A percentile compares a stretch with the other conserved stretches of the same genome.
Conservation (phyloP, 2,888 invertebrate genomes). For the Microctonus hyperodae region DNA sequence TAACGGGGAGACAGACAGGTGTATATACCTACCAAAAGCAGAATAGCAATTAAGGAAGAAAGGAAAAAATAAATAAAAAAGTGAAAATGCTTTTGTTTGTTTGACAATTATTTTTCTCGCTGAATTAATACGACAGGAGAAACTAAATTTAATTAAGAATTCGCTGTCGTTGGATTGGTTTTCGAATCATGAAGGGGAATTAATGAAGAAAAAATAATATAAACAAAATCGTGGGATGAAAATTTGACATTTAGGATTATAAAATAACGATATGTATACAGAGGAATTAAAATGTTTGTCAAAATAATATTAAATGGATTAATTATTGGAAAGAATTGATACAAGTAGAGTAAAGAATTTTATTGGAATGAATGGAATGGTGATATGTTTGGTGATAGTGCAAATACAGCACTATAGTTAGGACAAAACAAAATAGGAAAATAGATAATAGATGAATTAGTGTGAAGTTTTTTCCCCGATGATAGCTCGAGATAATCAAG, state of each 20-base stretch:
- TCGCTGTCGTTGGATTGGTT: too few species aligned
- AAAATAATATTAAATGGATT: too few species aligned
- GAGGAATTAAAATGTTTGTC: too few species aligned
- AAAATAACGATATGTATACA: too few species aligned
- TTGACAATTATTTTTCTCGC: background rate
- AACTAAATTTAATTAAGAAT: background rate
- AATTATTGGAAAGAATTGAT: too few species aligned
- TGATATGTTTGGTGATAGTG: background rate
- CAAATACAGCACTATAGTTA: too few species aligned
- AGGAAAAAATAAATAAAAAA: background rate
- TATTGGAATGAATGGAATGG: too few species aligned
- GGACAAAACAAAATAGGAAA: background rate
- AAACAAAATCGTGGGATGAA: too few species aligned
- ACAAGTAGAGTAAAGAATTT: too few species aligned
- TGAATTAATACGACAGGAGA: background rate
- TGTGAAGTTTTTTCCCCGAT: background rate
- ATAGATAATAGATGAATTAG: conserved; percentile 2
- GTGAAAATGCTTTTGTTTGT: background rate
- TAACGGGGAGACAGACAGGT: background rate
- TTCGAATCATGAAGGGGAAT: too few species aligned
- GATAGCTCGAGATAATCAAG: background rate
- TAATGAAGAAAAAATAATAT: too few species aligned
- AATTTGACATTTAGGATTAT: too few species aligned
- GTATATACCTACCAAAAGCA: background rate
- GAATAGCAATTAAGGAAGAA: background rate